Evolutionary conservation across 2,888 invertebrate species (phyloP), one percentile per base, ranked within the genome.

Genomic region (Trachelus troglodyta): DNA sequence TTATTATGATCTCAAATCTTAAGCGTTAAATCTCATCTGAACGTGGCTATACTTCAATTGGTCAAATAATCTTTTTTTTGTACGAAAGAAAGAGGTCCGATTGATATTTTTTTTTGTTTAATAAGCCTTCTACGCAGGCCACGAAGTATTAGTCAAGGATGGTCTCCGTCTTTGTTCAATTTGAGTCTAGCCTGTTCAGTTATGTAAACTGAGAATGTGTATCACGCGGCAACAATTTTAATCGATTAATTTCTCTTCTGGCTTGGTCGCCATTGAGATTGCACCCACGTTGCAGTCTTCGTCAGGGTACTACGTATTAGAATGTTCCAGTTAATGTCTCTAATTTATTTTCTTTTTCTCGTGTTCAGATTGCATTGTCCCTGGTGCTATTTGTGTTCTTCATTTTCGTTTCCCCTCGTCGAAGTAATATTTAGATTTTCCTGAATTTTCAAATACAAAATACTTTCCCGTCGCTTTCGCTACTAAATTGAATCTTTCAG

Each of bases 341-440:
- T 81, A 79, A 82, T 81, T 82, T 82, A 81, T 80, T 81, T 74
- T 76, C n/a, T 80, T 76, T 76, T 68, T 34, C 75, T 79, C 78
- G 77, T 76, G 78, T 78, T 81, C 76, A 79, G 78, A 81, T 79
- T n/a, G 75, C 79, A 74, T 76, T 78, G 81, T 83, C 77, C 81
- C 83, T 82, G 83, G 82, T 83, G 83, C 82, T 83, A 81, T 78
- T 79, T 79, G 68, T 76, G 81, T 81, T 79, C 23, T 37, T 73
- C 73, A 30, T 30, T 74, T 78, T 74, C 15, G 69, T 76, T 74
- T 34, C 68, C n/a, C 56, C 56, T 56, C 23, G 56, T 56, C 56
- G 56, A 56, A 56, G 23, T 56, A 35, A 76, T 73, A 78, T 77
- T 78, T 76, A 74, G 75, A 75, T 80, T 83, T 76, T 80, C 80